These are phyloP conservation scores for Drosophila ohnishii DNA, from an alignment of 1,140 invertebrate species.

Conservation along the genomic window DNA sequence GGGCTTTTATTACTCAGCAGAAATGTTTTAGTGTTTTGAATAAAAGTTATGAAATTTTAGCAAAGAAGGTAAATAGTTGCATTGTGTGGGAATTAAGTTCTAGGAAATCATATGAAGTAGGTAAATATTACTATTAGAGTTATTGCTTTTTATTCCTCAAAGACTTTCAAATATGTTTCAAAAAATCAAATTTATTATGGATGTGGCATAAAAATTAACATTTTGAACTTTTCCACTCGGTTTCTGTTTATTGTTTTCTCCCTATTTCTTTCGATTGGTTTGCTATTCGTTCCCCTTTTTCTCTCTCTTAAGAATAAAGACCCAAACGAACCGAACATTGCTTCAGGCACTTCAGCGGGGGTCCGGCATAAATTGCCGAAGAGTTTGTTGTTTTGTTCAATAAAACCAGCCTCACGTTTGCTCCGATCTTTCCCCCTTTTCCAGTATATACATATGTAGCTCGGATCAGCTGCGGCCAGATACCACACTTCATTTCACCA, in stretches of 20 bases:
- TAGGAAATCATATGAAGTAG: background rate
- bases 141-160: background rate
- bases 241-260: conserved; percentile 19
- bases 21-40: conserved; percentile 5
- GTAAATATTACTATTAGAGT: background rate
- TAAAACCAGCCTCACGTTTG: conserved; percentile 9
- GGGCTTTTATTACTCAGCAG: conserved; percentile 2
- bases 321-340: conserved; percentile 23
- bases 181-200: conserved; percentile 29
- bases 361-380: conserved; percentile 32
- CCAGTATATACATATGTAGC: conserved; percentile 1
- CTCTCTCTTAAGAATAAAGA: conserved; percentile 6
- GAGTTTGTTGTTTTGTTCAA: conserved; percentile 22
- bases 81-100: background rate
- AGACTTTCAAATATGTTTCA: conserved; percentile 15
- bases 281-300: conserved; percentile 24
- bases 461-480: conserved; percentile 38
- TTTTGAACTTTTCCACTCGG: conserved; percentile 16
- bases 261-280: conserved; percentile 28
- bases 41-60: conserved; percentile 12
- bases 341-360: conserved; percentile 55
- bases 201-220: conserved; percentile 45
- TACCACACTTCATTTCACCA: conserved; percentile 35
- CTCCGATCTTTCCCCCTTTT: conserved; percentile 12
- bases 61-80: too few species aligned